phyloP scores from a whole-genome alignment of 2,888 invertebrate species.

The Melikaiella ostensackeni region DNA sequence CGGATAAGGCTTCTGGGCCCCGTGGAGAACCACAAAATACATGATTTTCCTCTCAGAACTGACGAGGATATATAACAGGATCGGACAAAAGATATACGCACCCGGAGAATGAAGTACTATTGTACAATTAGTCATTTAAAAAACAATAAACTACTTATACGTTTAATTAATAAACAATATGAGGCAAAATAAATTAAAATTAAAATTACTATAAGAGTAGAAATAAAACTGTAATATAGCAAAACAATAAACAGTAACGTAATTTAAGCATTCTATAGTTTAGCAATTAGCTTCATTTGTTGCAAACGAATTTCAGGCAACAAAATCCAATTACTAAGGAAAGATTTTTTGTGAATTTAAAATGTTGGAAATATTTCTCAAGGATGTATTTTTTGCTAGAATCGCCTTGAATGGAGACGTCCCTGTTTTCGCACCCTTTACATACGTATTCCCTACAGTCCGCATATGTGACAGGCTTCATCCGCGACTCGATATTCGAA shows the following conservation, averaged over 20 bases:
- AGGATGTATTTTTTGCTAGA: not conserved
- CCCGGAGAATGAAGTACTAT: slow-evolving; percentile 1
- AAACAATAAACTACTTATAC: not conserved
- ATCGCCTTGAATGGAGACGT: slow-evolving; percentile 40
- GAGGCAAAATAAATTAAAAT: not conserved
- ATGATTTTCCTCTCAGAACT: slow-evolving; percentile 74
- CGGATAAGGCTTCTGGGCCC: slow-evolving; percentile 62
- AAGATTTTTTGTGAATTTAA: not conserved
- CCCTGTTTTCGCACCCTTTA: slow-evolving; percentile 63
- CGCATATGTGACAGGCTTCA: slow-evolving; percentile 66
- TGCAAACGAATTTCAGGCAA: not conserved
- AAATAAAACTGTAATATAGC: not conserved
- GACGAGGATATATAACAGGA: slow-evolving; percentile 54
- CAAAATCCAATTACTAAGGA: not conserved
- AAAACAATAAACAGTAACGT: not conserved
- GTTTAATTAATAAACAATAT: not conserved
- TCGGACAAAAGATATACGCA: slow-evolving; percentile 21
- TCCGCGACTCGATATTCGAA: slow-evolving; percentile 68
- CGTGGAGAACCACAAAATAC: slow-evolving; percentile 67
- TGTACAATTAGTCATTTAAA: not conserved
- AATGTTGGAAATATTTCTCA: not conserved
- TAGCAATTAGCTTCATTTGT: not conserved
- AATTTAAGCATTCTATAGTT: not conserved
- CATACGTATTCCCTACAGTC: slow-evolving; percentile 59
- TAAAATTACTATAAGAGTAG: not conserved